phyloP scores from a whole-genome alignment of 2,113 vertebrate genomes.

The Rhipidura dahli region DNA sequence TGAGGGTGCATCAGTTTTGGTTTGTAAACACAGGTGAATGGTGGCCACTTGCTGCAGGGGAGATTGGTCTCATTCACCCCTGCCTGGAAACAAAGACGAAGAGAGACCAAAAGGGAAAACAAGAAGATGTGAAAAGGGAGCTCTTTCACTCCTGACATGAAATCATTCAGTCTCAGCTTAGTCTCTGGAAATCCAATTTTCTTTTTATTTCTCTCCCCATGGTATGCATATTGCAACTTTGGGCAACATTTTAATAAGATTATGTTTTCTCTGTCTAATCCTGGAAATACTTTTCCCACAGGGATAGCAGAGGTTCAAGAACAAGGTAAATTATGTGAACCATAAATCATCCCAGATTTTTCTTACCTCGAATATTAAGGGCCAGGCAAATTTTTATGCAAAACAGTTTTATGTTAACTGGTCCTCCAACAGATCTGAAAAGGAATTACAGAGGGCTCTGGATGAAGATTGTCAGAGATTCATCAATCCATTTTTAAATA shows the following conservation, averaged over 20 bases:
- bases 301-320: neutral
- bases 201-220: neutral
- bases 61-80: neutral
- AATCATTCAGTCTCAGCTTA: neutral
- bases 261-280: neutral
- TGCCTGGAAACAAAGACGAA: neutral
- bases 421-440: neutral
- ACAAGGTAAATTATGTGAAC: neutral
- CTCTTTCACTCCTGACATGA: neutral
- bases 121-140: neutral
- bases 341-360: neutral
- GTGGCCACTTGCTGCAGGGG: neutral
- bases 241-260: neutral
- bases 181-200: neutral
- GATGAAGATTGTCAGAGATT: neutral
- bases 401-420: neutral
- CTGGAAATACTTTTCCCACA: neutral
- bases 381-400: neutral
- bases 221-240: neutral
- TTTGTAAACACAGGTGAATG: neutral
- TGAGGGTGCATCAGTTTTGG: neutral
- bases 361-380: neutral
- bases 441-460: neutral
- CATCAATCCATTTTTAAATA: neutral
- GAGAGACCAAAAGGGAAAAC: neutral